Base-by-base conservation (phyloP, 2,113 vertebrate species). In the Callionymus lyra region DNA sequence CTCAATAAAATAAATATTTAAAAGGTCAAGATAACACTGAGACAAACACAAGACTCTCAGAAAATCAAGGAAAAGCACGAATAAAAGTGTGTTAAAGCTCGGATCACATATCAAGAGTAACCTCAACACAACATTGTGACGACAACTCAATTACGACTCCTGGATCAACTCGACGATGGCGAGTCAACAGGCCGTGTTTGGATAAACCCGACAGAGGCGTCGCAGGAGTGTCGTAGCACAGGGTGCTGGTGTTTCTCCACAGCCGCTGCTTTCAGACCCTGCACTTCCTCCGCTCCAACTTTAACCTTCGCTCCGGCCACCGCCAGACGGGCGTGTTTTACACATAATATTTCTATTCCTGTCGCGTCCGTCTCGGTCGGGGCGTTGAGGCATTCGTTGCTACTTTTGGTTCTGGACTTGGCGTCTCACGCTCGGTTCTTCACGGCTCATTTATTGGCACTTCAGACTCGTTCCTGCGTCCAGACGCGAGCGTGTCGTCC, bases 281-380 rank as follows among this genome's bases (percentile, higher is more conserved):
- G 53, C 47, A 58, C 76, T 83, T 82, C 66, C 61, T 68, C 39
- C 48, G 48, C 58, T 65, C 66, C 68, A 58, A 66, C 38, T 66
- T 68, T 59, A 73, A 69, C 60, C 53, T 44, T 53, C 73, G 51
- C 63, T 59, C 14, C 44, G 40, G 43, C 38, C 47, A 60, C 82
- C 72, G 11, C 78, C 77, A 48, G 54, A 63, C 61, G 84, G 80
- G 77, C 70, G 80, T 85, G 79, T 79, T 82, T 84, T 74, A 68
- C 71, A 71, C 74, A 74, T 78, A 74, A 71, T 72, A 56, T 69
- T 76, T 69, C 71, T 74, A 68, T 76, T 79, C 68, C 38, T 49
- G 63, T 35, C 15, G 21, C 42, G 41, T 61, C 58, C 59, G 43
- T 70, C 41, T 47, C 55, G 47, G 51, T 65, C 44, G 51, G 32